Conservation (phyloP, 2,888 invertebrate genomes). For the Sympetrum striolatum region DNA sequence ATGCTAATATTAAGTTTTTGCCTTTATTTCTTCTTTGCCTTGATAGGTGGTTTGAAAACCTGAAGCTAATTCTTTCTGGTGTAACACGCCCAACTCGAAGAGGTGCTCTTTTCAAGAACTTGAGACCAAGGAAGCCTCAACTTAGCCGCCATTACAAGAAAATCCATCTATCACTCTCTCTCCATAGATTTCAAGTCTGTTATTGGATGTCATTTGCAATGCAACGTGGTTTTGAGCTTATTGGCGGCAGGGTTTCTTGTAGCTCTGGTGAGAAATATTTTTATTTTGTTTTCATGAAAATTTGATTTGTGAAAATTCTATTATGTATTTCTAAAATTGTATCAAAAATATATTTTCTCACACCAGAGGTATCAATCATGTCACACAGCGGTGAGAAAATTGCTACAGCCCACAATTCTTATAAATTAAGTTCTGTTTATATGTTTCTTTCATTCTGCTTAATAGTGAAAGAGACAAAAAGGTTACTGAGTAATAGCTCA, state of each 20-base stretch:
- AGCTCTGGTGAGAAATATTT: slow-evolving; percentile 65
- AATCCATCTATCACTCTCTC: slow-evolving; percentile 82
- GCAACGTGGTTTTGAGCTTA: slow-evolving; percentile 88
- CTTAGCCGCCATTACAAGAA: slow-evolving; percentile 91
- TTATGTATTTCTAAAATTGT: no score
- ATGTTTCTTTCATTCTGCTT: no score
- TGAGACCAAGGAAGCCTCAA: slow-evolving; percentile 85
- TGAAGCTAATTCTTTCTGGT: slow-evolving; percentile 86
- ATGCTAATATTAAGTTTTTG: no score
- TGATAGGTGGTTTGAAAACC: slow-evolving; percentile 88
- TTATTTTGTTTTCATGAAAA: no score
- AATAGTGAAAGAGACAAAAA: no score
- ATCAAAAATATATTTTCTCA: no score
- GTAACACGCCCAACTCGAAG: slow-evolving; percentile 94
- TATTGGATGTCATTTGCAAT: slow-evolving; percentile 99
- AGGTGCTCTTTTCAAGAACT: slow-evolving; percentile 86
- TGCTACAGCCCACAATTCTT: no score
- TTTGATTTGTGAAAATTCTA: neutral
- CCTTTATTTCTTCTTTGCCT: neutral
- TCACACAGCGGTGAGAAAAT: no score
- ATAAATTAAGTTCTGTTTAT: no score
- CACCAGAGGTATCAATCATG: no score
- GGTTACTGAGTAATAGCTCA: no score
- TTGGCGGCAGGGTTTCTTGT: slow-evolving; percentile 81
- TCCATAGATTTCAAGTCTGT: slow-evolving; percentile 79